These are phyloP conservation scores for Listronotus bonariensis DNA, from an alignment of 1,140 invertebrate genomes.

Conservation along the genomic window DNA sequence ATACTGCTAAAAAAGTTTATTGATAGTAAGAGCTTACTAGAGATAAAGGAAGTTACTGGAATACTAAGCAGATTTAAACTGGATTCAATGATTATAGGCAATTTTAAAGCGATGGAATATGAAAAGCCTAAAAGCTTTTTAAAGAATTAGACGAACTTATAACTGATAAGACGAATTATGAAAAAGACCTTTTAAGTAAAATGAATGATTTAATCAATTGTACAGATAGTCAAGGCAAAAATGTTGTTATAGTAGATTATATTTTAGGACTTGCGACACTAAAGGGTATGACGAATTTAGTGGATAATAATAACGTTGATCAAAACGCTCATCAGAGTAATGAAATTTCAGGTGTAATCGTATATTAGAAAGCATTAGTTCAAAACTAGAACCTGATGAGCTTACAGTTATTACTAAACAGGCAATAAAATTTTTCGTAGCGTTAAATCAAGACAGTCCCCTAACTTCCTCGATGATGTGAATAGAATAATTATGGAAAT, in stretches of 20 bases:
- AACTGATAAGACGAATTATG: slow-evolving; percentile 9
- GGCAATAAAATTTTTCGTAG: slow-evolving; percentile 3
- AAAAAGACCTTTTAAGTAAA: slow-evolving; percentile 1
- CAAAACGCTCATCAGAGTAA: neutral
- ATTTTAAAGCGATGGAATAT: neutral
- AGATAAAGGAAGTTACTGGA: neutral
- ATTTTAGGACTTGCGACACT: neutral
- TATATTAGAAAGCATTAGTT: neutral
- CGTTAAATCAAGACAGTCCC: neutral
- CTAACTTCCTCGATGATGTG: neutral
- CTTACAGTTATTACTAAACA: neutral
- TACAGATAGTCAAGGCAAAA: neutral
- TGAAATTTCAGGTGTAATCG: neutral
- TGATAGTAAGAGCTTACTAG: neutral
- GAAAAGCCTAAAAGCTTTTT: neutral
- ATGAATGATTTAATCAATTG: neutral
- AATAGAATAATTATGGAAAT: neutral
- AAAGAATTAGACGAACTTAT: neutral
- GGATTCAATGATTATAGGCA: neutral
- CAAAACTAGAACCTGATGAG: neutral
- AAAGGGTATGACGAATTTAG: neutral
- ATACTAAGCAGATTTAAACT: neutral
- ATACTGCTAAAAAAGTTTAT: neutral
- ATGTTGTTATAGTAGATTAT: neutral
- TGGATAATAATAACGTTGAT: neutral